phyloP scores from a whole-genome alignment of 2,113 vertebrate genomes.

The Bambusicola thoracicus region DNA sequence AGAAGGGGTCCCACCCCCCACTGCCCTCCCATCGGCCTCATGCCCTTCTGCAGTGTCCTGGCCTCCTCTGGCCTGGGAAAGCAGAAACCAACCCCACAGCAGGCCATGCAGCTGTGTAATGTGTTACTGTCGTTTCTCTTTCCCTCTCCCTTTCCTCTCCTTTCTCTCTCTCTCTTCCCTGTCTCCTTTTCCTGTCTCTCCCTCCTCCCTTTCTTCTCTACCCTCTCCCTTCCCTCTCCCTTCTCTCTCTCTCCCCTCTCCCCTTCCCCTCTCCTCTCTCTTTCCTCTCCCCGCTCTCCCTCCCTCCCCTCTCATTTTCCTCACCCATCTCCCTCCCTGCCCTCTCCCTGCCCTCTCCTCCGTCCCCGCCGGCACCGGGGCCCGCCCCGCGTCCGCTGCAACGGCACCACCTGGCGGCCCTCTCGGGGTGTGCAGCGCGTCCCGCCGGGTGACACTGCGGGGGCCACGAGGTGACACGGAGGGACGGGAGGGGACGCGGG shows the following conservation, averaged over 20 bases:
- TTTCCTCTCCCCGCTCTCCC: neutral
- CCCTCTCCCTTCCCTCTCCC: neutral
- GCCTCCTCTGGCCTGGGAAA: neutral
- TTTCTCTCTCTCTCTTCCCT: neutral
- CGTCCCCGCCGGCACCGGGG: neutral
- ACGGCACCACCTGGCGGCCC: neutral
- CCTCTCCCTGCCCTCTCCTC: no score
- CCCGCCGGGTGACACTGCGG: no score
- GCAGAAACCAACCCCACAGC: neutral
- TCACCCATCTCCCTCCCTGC: neutral
- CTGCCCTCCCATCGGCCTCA: neutral
- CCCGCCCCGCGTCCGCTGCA: neutral
- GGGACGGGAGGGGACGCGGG: no score
- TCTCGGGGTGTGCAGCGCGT: rapidly evolving
- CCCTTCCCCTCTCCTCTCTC: neutral
- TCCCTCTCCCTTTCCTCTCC: neutral
- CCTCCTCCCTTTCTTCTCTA: rapidly evolving
- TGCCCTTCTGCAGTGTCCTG: rapidly evolving
- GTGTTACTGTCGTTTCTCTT: neutral
- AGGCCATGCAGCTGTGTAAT: neutral
- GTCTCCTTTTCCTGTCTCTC: neutral
- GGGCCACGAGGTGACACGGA: neutral
- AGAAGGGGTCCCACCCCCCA: neutral
- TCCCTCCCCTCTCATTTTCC: no score
- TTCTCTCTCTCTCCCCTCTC: no score